phyloP scores from a whole-genome alignment of 2,797 vertebrate genomes.

The Hippocampus kuda region DNA sequence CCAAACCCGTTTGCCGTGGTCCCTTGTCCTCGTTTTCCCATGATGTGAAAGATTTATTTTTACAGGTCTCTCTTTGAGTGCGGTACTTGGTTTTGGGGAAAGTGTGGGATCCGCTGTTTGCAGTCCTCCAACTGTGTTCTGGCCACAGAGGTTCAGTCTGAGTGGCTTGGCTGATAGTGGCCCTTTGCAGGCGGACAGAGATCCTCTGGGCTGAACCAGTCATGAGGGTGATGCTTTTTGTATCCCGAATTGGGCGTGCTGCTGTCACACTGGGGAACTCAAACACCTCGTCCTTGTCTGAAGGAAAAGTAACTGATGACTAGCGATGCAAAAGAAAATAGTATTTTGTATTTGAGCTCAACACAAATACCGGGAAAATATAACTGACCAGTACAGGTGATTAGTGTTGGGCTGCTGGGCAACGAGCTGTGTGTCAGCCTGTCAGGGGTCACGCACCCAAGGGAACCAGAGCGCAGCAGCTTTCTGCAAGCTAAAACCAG shows the following conservation, averaged over 20 bases:
- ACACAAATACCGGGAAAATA: too few species aligned
- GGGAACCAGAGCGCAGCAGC: constrained; percentile 74
- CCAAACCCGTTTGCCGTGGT: constrained; percentile 35
- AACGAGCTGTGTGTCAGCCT: constrained; percentile 73
- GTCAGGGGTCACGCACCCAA: constrained; percentile 63
- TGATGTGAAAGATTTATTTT: constrained; percentile 77
- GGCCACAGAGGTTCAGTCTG: constrained; percentile 89
- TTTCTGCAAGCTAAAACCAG: constrained; percentile 89
- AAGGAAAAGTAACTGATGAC: background rate
- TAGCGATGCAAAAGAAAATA: background rate
- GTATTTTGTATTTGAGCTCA: background rate
- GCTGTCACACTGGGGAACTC: constrained; percentile 74
- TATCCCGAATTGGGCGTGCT: constrained; percentile 63
- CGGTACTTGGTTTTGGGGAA: constrained; percentile 94
- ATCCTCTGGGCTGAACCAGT: constrained; percentile 88
- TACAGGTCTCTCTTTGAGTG: constrained; percentile 75
- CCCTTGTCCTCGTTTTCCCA: constrained; percentile 79
- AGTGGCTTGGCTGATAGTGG: constrained; percentile 87
- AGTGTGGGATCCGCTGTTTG: constrained; percentile 81
- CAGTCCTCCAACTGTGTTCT: constrained; percentile 71
- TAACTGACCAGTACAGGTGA: constrained; percentile 66
- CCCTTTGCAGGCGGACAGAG: constrained; percentile 84
- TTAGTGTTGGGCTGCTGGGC: constrained; percentile 82
- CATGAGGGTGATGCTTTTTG: constrained; percentile 85
- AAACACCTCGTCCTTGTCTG: constrained; percentile 90